phyloP scores from a whole-genome alignment of 2,888 invertebrate genomes.

The Phragmatobia fuliginosa region DNA sequence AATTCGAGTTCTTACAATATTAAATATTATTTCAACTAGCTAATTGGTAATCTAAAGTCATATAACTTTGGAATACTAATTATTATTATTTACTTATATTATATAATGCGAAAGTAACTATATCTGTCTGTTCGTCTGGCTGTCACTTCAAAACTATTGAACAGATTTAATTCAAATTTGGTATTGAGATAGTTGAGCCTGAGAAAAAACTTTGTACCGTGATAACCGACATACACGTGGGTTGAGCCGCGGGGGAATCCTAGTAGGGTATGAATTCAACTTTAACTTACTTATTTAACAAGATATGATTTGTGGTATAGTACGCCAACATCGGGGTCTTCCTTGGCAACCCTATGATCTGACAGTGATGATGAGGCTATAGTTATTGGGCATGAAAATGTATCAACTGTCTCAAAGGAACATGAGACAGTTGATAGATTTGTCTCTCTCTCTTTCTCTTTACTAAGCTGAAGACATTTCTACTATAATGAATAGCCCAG shows the following conservation, averaged over 20 bases:
- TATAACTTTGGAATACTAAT: neutral
- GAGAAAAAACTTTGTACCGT: no score
- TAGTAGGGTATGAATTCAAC: neutral
- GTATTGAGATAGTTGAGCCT: no score
- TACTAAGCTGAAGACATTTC: neutral
- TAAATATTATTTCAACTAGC: neutral
- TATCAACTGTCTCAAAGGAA: neutral
- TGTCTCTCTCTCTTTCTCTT: no score
- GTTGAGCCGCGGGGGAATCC: no score
- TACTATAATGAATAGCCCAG: neutral
- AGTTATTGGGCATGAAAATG: neutral
- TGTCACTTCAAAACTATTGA: no score
- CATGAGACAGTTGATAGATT: no score
- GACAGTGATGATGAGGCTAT: neutral
- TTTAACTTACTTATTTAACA: neutral
- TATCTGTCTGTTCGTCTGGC: no score
- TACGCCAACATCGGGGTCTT: neutral
- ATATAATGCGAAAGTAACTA: no score
- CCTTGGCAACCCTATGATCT: neutral
- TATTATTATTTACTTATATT: no score
- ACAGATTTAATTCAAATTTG: no score
- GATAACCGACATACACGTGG: no score
- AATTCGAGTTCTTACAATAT: neutral
- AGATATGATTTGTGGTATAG: neutral
- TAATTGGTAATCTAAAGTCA: no score